Conservation (phyloP, 2,113 vertebrate genomes). For the Solea solea region DNA sequence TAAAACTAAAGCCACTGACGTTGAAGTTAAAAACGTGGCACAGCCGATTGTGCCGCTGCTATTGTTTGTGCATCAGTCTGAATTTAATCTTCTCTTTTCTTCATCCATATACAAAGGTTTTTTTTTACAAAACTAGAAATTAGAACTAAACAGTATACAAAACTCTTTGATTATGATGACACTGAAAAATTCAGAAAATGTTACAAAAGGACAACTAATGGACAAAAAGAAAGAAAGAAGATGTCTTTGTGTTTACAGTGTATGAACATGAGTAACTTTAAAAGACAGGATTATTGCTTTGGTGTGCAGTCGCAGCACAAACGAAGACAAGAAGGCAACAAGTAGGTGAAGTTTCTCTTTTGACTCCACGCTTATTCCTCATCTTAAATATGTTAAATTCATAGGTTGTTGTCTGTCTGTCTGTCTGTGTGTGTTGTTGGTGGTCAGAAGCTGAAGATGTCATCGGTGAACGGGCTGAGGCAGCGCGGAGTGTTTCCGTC, state of each 20-base stretch:
- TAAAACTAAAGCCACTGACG: too few species aligned
- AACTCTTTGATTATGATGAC: constrained; percentile 34
- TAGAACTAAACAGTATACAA: constrained; percentile 43
- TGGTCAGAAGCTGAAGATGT: constrained; percentile 64
- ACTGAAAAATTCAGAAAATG: neutral
- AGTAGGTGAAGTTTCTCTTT: constrained; percentile 2
- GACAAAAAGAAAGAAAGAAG: constrained; percentile 10
- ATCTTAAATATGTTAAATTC: constrained; percentile 7
- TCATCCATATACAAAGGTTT: constrained; percentile 20
- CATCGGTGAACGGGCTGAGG: constrained; percentile 36
- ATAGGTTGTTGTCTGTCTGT: neutral
- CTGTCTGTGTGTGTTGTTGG: neutral
- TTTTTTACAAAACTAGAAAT: constrained; percentile 46
- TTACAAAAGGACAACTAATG: neutral
- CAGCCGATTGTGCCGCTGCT: constrained; percentile 53
- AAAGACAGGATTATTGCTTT: constrained; percentile 57
- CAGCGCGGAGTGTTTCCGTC: constrained; percentile 60
- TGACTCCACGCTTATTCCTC: constrained; percentile 7
- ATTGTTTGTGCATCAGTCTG: constrained; percentile 5
- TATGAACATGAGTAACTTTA: constrained; percentile 6
- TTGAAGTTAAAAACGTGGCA: neutral
- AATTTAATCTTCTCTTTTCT: constrained; percentile 8
- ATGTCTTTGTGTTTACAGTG: neutral
- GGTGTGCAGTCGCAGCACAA: constrained; percentile 40
- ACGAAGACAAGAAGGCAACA: constrained; percentile 16